Conservation (phyloP, 2,888 invertebrate genomes). For the Cheilosia variabilis region DNA sequence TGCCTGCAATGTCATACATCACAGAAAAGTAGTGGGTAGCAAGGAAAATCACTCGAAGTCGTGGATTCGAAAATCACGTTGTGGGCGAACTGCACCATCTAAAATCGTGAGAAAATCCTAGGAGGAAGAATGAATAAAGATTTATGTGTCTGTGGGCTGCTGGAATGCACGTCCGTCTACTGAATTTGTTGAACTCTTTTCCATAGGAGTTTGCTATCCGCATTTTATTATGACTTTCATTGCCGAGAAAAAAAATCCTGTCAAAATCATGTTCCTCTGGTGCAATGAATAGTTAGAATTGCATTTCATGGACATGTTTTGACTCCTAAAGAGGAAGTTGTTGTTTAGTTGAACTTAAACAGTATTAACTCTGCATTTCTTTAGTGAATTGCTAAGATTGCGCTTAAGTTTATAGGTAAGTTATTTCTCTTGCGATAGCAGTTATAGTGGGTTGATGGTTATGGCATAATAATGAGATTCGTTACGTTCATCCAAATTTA, state of each 20-base stretch:
- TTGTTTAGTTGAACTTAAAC: no score
- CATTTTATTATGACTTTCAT: conserved; percentile 29
- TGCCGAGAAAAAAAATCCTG: not conserved
- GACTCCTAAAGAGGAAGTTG: no score
- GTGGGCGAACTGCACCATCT: not conserved
- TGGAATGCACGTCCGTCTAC: conserved; percentile 26
- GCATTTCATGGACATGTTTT: no score
- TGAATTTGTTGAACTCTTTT: conserved; percentile 7
- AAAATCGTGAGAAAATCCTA: conserved; percentile 16
- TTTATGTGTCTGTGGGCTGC: conserved; percentile 26
- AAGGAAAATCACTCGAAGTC: not conserved
- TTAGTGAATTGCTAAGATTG: no score
- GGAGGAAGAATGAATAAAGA: conserved; percentile 1
- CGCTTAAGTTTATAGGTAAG: no score
- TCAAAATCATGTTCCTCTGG: not conserved
- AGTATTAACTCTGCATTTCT: no score
- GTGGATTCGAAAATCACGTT: conserved; percentile 41
- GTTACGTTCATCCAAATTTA: no score
- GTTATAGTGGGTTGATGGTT: no score
- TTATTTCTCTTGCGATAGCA: no score
- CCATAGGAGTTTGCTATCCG: conserved; percentile 1
- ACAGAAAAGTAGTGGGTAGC: not conserved
- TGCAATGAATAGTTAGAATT: not conserved
- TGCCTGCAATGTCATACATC: conserved; percentile 38
- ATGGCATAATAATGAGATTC: no score